Conservation (phyloP, 2,797 vertebrate species). For the Sphaeramia orbicularis region DNA sequence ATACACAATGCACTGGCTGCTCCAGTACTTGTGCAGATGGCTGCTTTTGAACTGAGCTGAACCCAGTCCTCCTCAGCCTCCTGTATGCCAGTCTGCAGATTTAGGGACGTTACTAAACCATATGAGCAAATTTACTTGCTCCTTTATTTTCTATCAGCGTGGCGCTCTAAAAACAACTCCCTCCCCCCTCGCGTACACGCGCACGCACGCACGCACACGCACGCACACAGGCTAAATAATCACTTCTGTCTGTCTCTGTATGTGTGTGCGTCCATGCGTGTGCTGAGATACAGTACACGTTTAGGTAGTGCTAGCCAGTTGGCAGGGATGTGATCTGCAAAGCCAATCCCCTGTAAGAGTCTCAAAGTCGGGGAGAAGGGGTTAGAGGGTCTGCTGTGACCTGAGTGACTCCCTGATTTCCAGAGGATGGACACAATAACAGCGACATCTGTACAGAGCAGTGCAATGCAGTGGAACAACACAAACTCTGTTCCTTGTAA, state of each 20-base stretch:
- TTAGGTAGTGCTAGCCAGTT: conserved; percentile 57
- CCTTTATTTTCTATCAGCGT: conserved; percentile 44
- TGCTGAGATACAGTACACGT: conserved; percentile 47
- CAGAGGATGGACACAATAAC: conserved; percentile 51
- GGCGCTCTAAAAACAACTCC: conserved; percentile 14
- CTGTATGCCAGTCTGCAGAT: conserved; percentile 54
- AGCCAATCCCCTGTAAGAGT: conserved; percentile 62
- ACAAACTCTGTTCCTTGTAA: conserved; percentile 11
- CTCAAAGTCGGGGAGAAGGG: conserved; percentile 40
- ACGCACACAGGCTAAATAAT: conserved; percentile 13
- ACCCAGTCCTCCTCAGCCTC: conserved; percentile 59
- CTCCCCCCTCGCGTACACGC: background rate
- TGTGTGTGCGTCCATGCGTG: conserved; percentile 25
- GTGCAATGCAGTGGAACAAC: conserved; percentile 38
- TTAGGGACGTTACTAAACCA: conserved; percentile 39
- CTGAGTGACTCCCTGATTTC: conserved; percentile 60
- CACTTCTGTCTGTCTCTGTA: conserved; percentile 10
- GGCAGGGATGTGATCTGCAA: conserved; percentile 55
- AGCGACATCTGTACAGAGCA: conserved; percentile 52
- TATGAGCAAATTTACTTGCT: conserved; percentile 48
- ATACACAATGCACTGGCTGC: conserved; percentile 67
- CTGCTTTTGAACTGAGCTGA: conserved; percentile 73
- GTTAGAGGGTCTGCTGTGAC: conserved; percentile 57
- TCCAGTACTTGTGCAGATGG: conserved; percentile 62
- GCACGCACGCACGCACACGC: background rate